Conservation (phyloP, 2,888 invertebrate species). For the Drosophila stalkeri region DNA sequence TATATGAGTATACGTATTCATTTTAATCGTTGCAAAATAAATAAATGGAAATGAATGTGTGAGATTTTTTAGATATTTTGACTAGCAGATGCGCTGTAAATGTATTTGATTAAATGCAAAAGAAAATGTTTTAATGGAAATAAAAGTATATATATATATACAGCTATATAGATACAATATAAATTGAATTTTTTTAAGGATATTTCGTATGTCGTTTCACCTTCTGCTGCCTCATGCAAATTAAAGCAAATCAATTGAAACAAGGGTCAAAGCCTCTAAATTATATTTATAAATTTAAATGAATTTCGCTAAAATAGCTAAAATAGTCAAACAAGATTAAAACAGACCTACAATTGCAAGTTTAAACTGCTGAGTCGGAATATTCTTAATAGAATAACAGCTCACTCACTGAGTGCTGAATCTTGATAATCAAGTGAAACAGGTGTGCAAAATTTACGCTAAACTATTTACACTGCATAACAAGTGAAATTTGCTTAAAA, state of each 20-base stretch:
- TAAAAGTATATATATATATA: neutral
- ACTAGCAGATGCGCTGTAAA: neutral
- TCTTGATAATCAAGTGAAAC: neutral
- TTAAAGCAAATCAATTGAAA: neutral
- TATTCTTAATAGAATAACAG: neutral
- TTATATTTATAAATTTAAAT: neutral
- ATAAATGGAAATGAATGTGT: neutral
- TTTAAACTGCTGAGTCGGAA: neutral
- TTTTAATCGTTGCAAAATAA: slow-evolving; percentile 61
- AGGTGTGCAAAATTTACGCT: neutral
- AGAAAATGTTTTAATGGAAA: neutral
- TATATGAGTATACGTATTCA: slow-evolving; percentile 24
- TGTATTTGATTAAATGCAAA: neutral
- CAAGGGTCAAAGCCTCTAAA: too few species aligned
- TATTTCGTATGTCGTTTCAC: neutral
- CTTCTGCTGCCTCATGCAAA: neutral
- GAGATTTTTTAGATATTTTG: neutral
- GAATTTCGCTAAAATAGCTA: neutral
- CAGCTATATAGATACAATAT: neutral
- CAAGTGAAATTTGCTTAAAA: too few species aligned
- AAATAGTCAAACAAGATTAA: neutral
- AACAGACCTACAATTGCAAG: neutral
- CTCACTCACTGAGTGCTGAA: neutral
- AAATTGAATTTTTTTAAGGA: neutral
- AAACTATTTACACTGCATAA: neutral